phyloP scores from a whole-genome alignment of 1,140 invertebrate genomes.

The Lysiphlebus fabarum region DNA sequence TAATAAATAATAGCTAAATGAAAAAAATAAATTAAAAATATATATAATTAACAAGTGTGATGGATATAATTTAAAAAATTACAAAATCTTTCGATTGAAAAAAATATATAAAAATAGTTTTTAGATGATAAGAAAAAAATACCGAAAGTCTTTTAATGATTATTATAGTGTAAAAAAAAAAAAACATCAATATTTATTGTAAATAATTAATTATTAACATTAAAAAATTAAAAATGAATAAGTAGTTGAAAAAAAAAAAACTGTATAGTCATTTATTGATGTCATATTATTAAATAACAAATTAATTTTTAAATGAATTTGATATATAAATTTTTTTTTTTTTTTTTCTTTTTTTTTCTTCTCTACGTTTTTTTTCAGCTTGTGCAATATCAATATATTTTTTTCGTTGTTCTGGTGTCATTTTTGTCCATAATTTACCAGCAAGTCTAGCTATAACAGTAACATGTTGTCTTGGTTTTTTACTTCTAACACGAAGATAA shows the following conservation, averaged over 20 bases:
- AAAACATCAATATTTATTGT: conserved; percentile 57
- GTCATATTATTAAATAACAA: conserved; percentile 43
- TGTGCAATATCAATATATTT: conserved; percentile 48
- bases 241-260: too few relatives aligned
- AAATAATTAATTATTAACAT: conserved; percentile 55
- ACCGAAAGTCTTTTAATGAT: conserved; percentile 44
- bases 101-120: conserved; percentile 8
- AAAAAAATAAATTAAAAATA: background rate
- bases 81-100: too few relatives aligned
- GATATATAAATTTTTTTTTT: conserved; percentile 1
- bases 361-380: conserved; percentile 40
- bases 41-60: conserved; percentile 1
- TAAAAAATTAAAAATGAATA: background rate
- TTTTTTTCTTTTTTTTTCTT: conserved; percentile 25
- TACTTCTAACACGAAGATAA: conserved; percentile 38
- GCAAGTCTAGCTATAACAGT: conserved; percentile 43
- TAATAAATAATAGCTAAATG: too few relatives aligned
- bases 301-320: conserved; percentile 22
- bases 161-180: conserved; percentile 49
- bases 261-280: too few relatives aligned
- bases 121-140: conserved; percentile 37
- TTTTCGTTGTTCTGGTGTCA: conserved; percentile 38
- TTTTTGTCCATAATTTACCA: conserved; percentile 42
- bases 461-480: conserved; percentile 39
- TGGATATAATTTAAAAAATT: conserved; percentile 3